Evolutionary conservation across 2,113 vertebrate species (phyloP), one percentile per base, ranked within the genome.

Genomic region (Mirza zaza): DNA sequence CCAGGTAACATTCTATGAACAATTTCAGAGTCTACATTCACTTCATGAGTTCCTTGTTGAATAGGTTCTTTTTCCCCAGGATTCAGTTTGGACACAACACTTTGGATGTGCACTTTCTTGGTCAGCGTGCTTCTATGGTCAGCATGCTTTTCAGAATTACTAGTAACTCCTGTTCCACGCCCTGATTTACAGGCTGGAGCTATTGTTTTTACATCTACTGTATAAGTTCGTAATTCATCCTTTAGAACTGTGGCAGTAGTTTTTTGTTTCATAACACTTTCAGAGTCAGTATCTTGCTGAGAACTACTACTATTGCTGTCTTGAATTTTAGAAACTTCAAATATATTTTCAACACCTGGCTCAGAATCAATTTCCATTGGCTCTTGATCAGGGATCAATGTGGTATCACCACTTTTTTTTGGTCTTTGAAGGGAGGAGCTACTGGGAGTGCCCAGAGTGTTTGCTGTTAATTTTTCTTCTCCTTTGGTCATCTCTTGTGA

Each of bases 301-400:
- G 93, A 96, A 73, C 90, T 94, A 34, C 84, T 77, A 93, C 34
- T 86, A 36, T 8, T 93, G 94, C 91, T 95, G 36, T 98, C 96
- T 88, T 97, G 77, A 0, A 0, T 52, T 70, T 86, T 97, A 87
- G 90, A 90, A 55, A n/a, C 21, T 55, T 97, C 96, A 3, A 11
- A 70, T 21, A 87, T 55, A 93, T 97, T 98, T 77, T 94, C 93
- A 3, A 34, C 6, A 21, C 80, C 65, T 94, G 97, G 93, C 87
- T 98, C 97, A n/a, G 93, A 59, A 85, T 98, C 97, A 55, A 68
- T 36, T 81, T 98, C 98, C 97, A 98, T 97, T 52, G 97, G 87
- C 21, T 98, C 98, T 73, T 89, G 98, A 68, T 96, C 92, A 65
- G 96, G 92, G 73, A 48, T 21, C 23, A 70, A 48, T 1, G 81